phyloP scores from a whole-genome alignment of 2,113 vertebrate genomes.

The Ranitomeya imitator region DNA sequence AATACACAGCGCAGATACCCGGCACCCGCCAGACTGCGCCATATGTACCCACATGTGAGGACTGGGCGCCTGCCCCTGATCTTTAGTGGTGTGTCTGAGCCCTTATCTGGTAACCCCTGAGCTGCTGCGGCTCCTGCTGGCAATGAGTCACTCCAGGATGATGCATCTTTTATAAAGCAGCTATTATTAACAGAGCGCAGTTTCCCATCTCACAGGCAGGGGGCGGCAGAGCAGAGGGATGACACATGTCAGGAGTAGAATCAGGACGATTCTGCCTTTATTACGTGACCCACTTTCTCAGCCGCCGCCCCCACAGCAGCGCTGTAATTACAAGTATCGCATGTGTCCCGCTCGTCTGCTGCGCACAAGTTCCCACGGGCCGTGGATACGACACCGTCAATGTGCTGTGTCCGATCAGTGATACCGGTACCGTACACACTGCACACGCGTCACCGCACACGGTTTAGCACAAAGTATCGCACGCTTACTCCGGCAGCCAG shows the following conservation, averaged over 20 bases:
- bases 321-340: constrained; percentile 12
- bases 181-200: not conserved
- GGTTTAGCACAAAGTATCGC: not conserved
- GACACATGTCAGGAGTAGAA: constrained; percentile 36
- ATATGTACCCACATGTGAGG: too few species aligned
- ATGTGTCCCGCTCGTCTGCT: not conserved
- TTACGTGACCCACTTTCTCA: constrained; percentile 53
- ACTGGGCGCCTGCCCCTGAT: too few species aligned
- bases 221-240: constrained; percentile 35
- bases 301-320: constrained; percentile 36
- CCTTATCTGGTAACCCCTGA: not conserved
- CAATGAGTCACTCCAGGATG: not conserved
- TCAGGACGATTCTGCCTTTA: constrained; percentile 37
- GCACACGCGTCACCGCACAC: too few species aligned
- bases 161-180: not conserved
- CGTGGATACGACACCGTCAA: not conserved
- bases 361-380: not conserved
- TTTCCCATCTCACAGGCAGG: not conserved
- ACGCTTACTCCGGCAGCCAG: not conserved
- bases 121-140: not conserved
- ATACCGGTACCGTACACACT: not conserved
- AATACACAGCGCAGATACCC: too few species aligned
- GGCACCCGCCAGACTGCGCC: too few species aligned
- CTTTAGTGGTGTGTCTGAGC: not conserved
- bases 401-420: not conserved